phyloP scores from a whole-genome alignment of 2,888 invertebrate genomes.

The Nymphalis polychloros region DNA sequence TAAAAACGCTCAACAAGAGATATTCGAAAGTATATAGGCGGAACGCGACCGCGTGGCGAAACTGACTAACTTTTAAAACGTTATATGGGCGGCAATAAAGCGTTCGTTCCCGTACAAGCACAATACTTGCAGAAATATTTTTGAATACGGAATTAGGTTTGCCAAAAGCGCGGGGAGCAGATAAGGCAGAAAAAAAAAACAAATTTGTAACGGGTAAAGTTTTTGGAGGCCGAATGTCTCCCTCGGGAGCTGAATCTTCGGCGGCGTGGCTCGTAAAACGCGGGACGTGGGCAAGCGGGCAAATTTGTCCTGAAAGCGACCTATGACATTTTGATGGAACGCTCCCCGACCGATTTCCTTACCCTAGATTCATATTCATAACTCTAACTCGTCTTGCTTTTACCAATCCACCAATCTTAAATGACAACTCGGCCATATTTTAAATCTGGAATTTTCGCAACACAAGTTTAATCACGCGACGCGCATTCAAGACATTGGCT shows the following conservation, averaged over 20 bases:
- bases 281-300: conserved; percentile 80
- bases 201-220: conserved; percentile 83
- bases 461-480: conserved; percentile 17
- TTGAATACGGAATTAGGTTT: conserved; percentile 82
- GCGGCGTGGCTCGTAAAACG: conserved; percentile 80
- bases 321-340: conserved; percentile 82
- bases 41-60: conserved; percentile 65
- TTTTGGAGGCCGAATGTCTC: conserved; percentile 81
- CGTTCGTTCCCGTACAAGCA: conserved; percentile 76
- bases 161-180: conserved; percentile 80
- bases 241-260: conserved; percentile 82
- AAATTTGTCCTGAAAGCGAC: conserved; percentile 81
- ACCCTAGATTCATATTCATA: conserved; percentile 80
- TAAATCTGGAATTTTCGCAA: conserved; percentile 9
- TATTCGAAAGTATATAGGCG: conserved; percentile 50
- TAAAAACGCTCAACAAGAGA: conserved; percentile 56
- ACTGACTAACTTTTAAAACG: conserved; percentile 80
- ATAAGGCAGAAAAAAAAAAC: conserved; percentile 81
- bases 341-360: conserved; percentile 75
- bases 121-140: conserved; percentile 82
- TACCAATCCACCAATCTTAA: conserved; percentile 41
- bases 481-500: conserved; percentile 27
- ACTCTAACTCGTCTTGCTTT: conserved; percentile 65
- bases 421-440: conserved; percentile 10
- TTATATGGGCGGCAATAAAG: conserved; percentile 80